A percentile compares a stretch with the other conserved stretches of the same genome.
These are phyloP conservation scores for Perdix hodgsoniae DNA, from an alignment of 2,797 vertebrate species.

Conservation along the genomic window DNA sequence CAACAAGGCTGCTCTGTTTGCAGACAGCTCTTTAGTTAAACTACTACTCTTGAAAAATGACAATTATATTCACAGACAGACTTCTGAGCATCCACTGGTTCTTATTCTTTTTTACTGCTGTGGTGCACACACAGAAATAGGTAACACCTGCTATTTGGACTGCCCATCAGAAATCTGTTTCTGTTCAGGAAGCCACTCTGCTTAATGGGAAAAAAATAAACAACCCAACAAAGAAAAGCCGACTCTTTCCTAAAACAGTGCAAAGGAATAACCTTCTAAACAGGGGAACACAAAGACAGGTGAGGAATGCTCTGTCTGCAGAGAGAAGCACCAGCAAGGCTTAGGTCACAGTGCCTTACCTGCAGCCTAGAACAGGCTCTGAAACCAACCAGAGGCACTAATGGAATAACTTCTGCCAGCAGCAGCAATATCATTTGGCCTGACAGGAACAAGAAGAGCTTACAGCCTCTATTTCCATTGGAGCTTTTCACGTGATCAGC, in stretches of 20 bases:
- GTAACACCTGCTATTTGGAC: background rate
- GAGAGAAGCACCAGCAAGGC: background rate
- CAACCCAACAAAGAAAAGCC: background rate
- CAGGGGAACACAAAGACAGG: background rate
- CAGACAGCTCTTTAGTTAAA: background rate
- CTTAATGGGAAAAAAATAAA: background rate
- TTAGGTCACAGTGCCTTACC: background rate
- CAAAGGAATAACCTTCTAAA: background rate
- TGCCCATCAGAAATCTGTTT: background rate
- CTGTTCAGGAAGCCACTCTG: background rate
- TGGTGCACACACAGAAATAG: background rate
- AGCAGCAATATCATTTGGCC: background rate
- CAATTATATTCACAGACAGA: background rate
- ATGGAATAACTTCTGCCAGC: background rate
- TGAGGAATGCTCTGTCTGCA: background rate
- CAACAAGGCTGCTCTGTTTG: background rate
- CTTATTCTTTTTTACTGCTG: background rate
- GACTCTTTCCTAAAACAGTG: background rate
- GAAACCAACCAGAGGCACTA: slow-evolving; percentile 16
- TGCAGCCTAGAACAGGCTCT: background rate
- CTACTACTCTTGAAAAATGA: background rate
- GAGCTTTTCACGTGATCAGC: background rate
- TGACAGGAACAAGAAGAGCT: background rate
- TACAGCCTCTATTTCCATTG: background rate
- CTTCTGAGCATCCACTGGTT: background rate